Evolutionary conservation across 2,797 vertebrate species (phyloP), one percentile per base, ranked within the genome.

Genomic region (Betta splendens): DNA sequence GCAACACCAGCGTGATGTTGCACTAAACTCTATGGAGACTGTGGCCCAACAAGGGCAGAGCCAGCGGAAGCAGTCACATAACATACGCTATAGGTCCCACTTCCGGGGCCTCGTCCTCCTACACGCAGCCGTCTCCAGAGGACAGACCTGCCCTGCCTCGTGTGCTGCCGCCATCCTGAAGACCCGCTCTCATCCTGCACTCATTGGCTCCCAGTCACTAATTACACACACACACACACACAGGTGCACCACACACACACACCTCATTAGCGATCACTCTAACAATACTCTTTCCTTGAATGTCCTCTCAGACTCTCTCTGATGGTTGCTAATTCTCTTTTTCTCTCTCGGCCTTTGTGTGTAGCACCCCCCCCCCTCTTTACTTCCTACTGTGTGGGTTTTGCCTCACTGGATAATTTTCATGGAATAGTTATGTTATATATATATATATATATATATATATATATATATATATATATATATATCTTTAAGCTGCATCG

Each of bases 141-240:
- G 52, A 62, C 72, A 64, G 36, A 54, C 60, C 64, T 75, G 36
- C 51, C 77, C 43, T 50, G 36, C 72, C 73, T 80, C 84, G 80
- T 83, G 82, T 75, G 70, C 77, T 79, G 79, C 78, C 81, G 81
- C 79, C 58, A 25, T 60, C 54, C 72, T 62, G 60, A 77, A 73
- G 64, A 64, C 67, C 44, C 57, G 37, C 61, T 64, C 74, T 84
- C 71, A 78, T 71, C 60, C 71, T 59, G 38, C 72, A 75, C 71
- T 84, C 69, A 74, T 26, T 59, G 45, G 48, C 69, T 78, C 60
- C 63, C 22, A 43, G 59, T 67, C 42, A 32, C 60, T 78, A 80
- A 79, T 80, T 69, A 71, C 47, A 61, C 55, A 68, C 46, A 63
- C 55, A 68, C 46, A 63, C 48, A 47, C 58, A 35, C 47, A 50